These are phyloP conservation scores for Hylaeus anthracinus DNA, from an alignment of 1,140 invertebrate species.

Conservation along the genomic window DNA sequence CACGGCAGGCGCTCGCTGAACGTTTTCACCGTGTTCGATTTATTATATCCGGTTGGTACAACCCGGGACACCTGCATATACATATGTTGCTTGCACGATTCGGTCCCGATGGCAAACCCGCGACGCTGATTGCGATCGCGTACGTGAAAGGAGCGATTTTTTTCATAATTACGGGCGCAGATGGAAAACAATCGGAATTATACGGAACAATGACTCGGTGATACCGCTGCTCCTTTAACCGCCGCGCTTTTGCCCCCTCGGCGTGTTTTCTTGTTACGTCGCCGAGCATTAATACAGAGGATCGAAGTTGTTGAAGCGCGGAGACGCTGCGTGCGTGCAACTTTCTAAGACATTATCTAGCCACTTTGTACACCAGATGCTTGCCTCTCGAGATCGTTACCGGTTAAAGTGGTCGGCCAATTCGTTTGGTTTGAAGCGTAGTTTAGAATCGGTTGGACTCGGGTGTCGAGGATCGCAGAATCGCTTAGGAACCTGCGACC, in stretches of 20 bases:
- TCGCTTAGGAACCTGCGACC: too few relatives aligned
- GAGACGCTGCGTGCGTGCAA: neutral
- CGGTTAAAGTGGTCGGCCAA: neutral
- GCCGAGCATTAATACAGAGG: neutral
- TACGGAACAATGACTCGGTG: neutral
- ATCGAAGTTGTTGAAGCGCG: neutral
- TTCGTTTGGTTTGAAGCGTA: neutral
- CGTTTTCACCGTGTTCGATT: slow-evolving; percentile 67
- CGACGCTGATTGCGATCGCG: slow-evolving; percentile 24
- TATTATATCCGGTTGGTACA: slow-evolving; percentile 64
- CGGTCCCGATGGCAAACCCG: slow-evolving; percentile 17
- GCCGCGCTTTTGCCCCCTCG: neutral
- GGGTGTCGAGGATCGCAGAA: too few relatives aligned
- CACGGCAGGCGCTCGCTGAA: slow-evolving; percentile 58
- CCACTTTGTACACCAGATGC: neutral
- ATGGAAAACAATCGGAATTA: neutral
- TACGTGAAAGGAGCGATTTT: neutral
- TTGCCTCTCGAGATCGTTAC: slow-evolving; percentile 2
- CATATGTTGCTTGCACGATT: slow-evolving; percentile 46
- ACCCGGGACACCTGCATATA: slow-evolving; percentile 58
- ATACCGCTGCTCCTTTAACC: too few relatives aligned
- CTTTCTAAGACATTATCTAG: slow-evolving; percentile 1
- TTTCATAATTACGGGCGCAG: slow-evolving; percentile 23
- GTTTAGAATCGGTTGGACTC: too few relatives aligned
- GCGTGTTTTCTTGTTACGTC: neutral